These are phyloP conservation scores for Junonia oenone DNA, from an alignment of 2,888 invertebrate genomes.

Conservation along the genomic window DNA sequence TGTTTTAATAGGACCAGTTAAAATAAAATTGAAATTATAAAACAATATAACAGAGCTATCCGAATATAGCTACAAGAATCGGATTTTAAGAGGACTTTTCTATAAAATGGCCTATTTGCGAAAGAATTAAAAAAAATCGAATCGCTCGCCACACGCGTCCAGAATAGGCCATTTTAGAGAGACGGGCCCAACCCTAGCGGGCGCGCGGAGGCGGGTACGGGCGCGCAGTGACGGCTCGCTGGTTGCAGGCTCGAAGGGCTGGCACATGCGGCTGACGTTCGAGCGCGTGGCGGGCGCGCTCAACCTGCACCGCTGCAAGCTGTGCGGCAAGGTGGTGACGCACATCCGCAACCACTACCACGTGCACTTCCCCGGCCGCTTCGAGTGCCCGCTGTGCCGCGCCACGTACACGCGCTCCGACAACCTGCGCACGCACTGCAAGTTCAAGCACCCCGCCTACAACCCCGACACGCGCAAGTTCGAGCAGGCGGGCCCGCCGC, in stretches of 20 bases:
- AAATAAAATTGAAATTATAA: conserved; percentile 5
- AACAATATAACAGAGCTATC: conserved; percentile 6
- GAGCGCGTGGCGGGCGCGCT: conserved; percentile 95
- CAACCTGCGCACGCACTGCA: conserved; percentile 95
- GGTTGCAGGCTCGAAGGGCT: conserved; percentile 95
- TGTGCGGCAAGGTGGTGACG: conserved; percentile 96
- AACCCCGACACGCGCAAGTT: conserved; percentile 93
- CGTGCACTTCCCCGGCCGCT: conserved; percentile 95
- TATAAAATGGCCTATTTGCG: conserved; percentile 20
- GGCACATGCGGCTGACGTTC: conserved; percentile 96
- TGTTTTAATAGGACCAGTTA: conserved; percentile 15
- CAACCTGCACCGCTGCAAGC: conserved; percentile 95
- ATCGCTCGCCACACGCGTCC: background rate
- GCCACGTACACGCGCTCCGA: conserved; percentile 95
- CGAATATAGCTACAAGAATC: conserved; percentile 2
- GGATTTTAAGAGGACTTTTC: background rate
- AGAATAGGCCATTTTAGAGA: conserved; percentile 24
- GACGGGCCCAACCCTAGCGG: no score
- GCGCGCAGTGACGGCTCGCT: conserved; percentile 66
- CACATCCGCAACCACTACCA: conserved; percentile 96
- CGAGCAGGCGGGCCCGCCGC: conserved; percentile 78
- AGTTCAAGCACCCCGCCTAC: conserved; percentile 93
- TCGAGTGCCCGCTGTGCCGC: conserved; percentile 94
- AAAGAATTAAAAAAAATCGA: background rate
- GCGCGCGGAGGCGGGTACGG: conserved; percentile 29